Evolutionary conservation across 2,113 vertebrate species (phyloP).

Genomic region (Hippocampus guttulatus): DNA sequence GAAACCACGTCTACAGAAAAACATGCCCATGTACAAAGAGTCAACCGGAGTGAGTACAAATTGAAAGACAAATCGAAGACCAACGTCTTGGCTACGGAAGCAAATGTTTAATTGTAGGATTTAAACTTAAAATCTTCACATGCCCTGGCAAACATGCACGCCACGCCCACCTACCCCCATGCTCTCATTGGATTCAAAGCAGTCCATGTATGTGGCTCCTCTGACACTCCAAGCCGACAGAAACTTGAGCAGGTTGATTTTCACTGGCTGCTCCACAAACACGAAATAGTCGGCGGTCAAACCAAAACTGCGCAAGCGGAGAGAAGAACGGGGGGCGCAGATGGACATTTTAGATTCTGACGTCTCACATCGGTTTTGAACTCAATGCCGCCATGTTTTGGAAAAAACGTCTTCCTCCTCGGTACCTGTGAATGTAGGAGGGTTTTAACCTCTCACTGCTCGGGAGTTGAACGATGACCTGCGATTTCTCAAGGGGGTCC

Average conservation of each 20-base stretch:
- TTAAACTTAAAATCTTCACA: no score
- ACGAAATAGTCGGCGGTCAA: conserved; percentile 89
- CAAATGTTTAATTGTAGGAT: no score
- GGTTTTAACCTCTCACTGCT: conserved; percentile 95
- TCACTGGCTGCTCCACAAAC: conserved; percentile 94
- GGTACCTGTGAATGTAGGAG: conserved; percentile 94
- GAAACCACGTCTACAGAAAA: conserved; percentile 85
- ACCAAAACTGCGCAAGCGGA: conserved; percentile 78
- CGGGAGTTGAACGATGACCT: conserved; percentile 90
- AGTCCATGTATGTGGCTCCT: conserved; percentile 97
- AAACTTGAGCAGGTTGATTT: conserved; percentile 95
- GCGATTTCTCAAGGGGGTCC: conserved; percentile 83
- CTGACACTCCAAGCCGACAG: conserved; percentile 89
- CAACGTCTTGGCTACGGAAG: no score
- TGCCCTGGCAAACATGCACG: neutral
- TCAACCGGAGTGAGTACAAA: neutral
- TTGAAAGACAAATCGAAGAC: no score
- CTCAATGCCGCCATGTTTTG: neutral
- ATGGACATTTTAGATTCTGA: neutral
- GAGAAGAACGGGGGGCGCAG: neutral
- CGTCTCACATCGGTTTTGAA: neutral
- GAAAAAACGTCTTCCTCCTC: neutral
- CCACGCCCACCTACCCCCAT: conserved; percentile 79
- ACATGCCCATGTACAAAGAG: neutral
- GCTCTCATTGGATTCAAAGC: conserved; percentile 89